Percentiles rank a stretch among this genome's conserved stretches.
These are phyloP conservation scores for Poliocrania exsul DNA, from an alignment of 2,797 vertebrate genomes.

Conservation along the genomic window DNA sequence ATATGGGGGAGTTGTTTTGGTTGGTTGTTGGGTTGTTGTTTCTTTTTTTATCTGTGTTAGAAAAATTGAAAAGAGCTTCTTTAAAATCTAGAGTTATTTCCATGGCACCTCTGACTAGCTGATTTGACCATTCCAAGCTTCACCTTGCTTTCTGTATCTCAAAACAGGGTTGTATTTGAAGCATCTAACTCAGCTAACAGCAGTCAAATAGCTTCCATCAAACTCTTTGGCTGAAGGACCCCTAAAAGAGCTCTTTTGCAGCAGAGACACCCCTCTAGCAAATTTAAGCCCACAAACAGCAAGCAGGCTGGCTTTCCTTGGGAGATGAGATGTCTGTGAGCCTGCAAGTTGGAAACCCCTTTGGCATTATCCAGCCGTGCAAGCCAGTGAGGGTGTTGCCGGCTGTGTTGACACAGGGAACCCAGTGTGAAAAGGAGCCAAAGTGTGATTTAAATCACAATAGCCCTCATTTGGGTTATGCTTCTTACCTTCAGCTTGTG, in stretches of 20 bases:
- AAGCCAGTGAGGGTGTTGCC: background rate
- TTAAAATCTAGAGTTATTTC: background rate
- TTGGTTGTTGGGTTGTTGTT: too few relatives aligned
- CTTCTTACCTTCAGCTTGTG: background rate
- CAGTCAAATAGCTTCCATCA: background rate
- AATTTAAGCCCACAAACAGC: background rate
- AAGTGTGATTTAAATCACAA: background rate
- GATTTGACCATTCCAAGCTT: background rate
- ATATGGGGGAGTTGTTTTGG: background rate
- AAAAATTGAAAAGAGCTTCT: background rate
- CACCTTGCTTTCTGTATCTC: background rate
- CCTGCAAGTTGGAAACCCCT: background rate
- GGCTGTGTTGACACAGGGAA: background rate
- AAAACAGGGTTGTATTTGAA: background rate
- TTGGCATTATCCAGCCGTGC: fast-evolving
- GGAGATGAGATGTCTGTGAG: background rate
- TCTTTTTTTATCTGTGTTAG: fast-evolving
- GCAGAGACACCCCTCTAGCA: background rate
- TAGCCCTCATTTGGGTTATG: background rate
- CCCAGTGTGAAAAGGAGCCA: background rate
- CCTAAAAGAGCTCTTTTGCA: background rate
- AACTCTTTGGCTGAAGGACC: background rate
- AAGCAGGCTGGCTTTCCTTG: background rate
- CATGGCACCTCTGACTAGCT: background rate
- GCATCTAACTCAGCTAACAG: background rate